A percentile compares a stretch with the other conserved stretches of the same genome.
phyloP scores from a whole-genome alignment of 2,888 invertebrate genomes.

The Synanthedon myopaeformis region DNA sequence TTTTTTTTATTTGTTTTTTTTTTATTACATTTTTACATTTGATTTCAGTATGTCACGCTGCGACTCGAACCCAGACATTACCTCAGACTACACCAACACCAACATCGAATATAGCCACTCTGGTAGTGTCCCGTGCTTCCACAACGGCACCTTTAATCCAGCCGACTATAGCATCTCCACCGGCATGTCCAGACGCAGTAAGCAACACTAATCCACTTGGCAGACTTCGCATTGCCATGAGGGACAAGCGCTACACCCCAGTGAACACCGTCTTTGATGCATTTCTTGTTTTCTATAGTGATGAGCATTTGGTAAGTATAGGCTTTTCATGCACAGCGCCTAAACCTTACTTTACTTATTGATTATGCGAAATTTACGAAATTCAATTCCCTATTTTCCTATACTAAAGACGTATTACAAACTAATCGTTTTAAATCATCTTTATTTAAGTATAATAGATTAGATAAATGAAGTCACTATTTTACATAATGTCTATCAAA shows the following conservation, averaged over 20 bases:
- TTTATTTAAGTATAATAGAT: no score
- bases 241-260: constrained; percentile 38
- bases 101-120: constrained; percentile 20
- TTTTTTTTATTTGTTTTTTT: no score
- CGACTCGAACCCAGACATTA: constrained; percentile 20
- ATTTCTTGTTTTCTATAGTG: constrained; percentile 81
- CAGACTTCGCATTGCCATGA: constrained; percentile 65
- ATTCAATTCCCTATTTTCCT: background rate
- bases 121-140: constrained; percentile 21
- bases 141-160: constrained; percentile 9
- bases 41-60: constrained; percentile 16
- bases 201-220: constrained; percentile 33
- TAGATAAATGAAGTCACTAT: no score
- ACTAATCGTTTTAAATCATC: background rate
- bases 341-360: background rate
- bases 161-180: constrained; percentile 17
- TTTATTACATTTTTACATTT: background rate
- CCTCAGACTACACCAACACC: constrained; percentile 11
- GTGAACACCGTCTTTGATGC: constrained; percentile 71
- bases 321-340: no score
- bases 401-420: constrained; percentile 2
- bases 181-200: constrained; percentile 35
- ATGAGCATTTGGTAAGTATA: constrained; percentile 79
- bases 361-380: background rate
- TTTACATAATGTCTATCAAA: no score